Conservation (phyloP, 2,797 vertebrate genomes). For the Delichon dasypus region DNA sequence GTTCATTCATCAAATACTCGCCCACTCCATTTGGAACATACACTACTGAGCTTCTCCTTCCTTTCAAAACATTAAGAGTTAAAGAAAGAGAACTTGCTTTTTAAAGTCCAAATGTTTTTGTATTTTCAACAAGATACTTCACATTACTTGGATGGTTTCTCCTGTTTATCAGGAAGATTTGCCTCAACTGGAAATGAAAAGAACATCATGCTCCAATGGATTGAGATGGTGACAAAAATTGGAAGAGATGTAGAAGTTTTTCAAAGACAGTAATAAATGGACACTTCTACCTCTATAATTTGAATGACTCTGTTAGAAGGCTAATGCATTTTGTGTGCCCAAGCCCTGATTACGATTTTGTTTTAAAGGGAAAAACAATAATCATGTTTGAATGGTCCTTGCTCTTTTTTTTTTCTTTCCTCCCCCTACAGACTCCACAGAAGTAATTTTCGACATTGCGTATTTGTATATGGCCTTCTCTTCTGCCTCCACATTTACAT, state of each 20-base stretch:
- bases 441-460: not conserved
- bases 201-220: not conserved
- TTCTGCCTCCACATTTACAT: not conserved
- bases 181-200: not conserved
- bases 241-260: not conserved
- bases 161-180: not conserved
- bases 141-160: not conserved
- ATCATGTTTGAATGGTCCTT: not conserved
- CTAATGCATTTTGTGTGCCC: not conserved
- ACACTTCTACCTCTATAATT: not conserved
- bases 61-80: conserved; percentile 14
- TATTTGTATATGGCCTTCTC: not conserved
- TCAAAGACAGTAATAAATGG: not conserved
- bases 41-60: not conserved
- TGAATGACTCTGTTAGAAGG: not conserved
- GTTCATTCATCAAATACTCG: not conserved
- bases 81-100: not conserved
- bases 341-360: not conserved
- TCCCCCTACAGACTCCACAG: not conserved
- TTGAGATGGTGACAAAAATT: not conserved
- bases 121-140: not conserved
- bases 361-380: not conserved
- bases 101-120: not conserved
- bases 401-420: not conserved
- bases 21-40: not conserved